Conservation (phyloP, 1,140 invertebrate species). For the Pogonus chalceus region DNA sequence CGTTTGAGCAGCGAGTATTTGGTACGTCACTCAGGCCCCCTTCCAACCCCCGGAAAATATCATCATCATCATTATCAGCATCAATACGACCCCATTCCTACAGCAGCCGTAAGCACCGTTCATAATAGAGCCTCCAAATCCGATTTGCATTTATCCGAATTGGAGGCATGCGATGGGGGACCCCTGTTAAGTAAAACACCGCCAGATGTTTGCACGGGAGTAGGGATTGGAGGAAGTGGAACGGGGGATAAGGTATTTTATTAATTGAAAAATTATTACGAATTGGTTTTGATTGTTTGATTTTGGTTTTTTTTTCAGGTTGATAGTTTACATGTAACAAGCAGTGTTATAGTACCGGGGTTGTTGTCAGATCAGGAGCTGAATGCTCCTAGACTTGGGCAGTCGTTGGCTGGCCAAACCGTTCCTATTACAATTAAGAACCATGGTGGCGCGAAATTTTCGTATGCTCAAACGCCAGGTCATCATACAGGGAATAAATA, state of each 20-base stretch:
- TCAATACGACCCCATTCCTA: slow-evolving; percentile 20
- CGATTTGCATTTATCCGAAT: slow-evolving; percentile 17
- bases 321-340: slow-evolving; percentile 8
- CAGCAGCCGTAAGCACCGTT: slow-evolving; percentile 19
- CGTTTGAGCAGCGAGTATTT: slow-evolving; percentile 28
- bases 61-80: slow-evolving; percentile 10
- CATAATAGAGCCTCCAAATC: background rate
- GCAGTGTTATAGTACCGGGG: slow-evolving; percentile 15
- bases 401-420: slow-evolving; percentile 30
- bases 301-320: no score
- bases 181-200: slow-evolving; percentile 32
- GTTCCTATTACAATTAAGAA: slow-evolving; percentile 34
- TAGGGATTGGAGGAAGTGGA: no score
- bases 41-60: slow-evolving; percentile 9
- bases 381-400: slow-evolving; percentile 8
- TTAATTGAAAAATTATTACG: no score
- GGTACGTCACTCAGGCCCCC: slow-evolving; percentile 20
- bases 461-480: slow-evolving; percentile 14
- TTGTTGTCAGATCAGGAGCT: slow-evolving; percentile 18
- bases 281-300: no score
- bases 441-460: slow-evolving; percentile 18
- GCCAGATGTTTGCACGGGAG: slow-evolving; percentile 32
- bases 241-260: no score
- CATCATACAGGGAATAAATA: slow-evolving; percentile 28
- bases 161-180: slow-evolving; percentile 28